Evolutionary conservation across 2,797 vertebrate species (phyloP).

Genomic region (Enoplosus armatus): DNA sequence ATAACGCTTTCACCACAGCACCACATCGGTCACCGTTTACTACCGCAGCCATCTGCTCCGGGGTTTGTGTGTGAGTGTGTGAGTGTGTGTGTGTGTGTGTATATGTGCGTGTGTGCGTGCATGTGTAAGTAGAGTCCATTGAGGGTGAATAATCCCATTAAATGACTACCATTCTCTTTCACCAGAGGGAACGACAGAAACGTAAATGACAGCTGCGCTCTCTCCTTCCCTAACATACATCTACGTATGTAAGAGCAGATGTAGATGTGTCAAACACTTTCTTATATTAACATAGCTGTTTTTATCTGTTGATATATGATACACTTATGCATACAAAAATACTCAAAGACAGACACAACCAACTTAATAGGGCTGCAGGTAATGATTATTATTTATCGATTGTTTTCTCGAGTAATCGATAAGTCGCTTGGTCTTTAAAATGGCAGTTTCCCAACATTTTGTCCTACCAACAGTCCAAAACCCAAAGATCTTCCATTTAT

Average conservation of each 20-base stretch:
- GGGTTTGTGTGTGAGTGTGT: slow-evolving; percentile 23
- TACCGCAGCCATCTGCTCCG: slow-evolving; percentile 77
- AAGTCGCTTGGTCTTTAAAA: not conserved
- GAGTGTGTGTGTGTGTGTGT: slow-evolving; percentile 39
- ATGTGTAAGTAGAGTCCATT: slow-evolving; percentile 69
- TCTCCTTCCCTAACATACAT: not conserved
- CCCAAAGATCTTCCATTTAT: not conserved
- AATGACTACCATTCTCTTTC: slow-evolving; percentile 76
- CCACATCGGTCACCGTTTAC: slow-evolving; percentile 79
- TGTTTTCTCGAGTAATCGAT: not conserved
- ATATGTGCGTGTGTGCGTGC: slow-evolving; percentile 31
- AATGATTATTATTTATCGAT: not conserved
- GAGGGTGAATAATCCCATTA: slow-evolving; percentile 82
- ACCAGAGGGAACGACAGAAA: slow-evolving; percentile 57
- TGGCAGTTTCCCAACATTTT: too few relatives aligned
- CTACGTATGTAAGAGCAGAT: slow-evolving; percentile 33
- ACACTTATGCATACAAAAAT: not conserved
- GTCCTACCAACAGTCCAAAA: not conserved
- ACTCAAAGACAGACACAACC: not conserved
- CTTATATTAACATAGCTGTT: not conserved
- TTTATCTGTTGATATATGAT: slow-evolving; percentile 19
- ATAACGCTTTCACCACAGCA: slow-evolving; percentile 48
- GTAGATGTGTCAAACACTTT: slow-evolving; percentile 46
- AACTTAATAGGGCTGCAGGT: not conserved
- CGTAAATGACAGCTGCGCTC: slow-evolving; percentile 71